Conservation (phyloP, 1,140 invertebrate genomes). For the Drosophila trapezifrons region DNA sequence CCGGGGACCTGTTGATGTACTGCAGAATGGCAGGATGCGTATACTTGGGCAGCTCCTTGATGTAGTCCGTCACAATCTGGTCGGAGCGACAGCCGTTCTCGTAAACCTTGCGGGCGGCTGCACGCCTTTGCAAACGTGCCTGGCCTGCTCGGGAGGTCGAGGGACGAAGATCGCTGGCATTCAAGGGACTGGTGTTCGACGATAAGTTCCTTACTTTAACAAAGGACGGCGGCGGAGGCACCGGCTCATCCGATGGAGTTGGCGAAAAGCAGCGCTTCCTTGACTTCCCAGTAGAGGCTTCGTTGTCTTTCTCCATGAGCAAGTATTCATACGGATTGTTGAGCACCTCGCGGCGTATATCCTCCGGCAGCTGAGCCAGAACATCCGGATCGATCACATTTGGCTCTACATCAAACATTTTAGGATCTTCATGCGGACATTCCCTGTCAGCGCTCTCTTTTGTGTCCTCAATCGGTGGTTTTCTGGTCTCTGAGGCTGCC, state of each 20-base stretch:
- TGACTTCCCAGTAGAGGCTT: neutral
- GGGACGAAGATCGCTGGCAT: constrained; percentile 58
- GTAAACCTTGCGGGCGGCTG: neutral
- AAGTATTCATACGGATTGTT: constrained; percentile 47
- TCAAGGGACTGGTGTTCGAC: constrained; percentile 20
- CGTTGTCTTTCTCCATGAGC: constrained; percentile 1
- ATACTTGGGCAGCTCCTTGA: constrained; percentile 22
- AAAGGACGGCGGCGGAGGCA: neutral
- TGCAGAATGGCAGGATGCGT: constrained; percentile 39
- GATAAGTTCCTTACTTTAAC: no score
- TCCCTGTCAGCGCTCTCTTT: neutral
- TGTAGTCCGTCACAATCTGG: constrained; percentile 53
- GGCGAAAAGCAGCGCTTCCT: neutral
- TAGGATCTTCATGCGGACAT: neutral
- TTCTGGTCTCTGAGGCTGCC: neutral
- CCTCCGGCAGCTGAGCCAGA: constrained; percentile 86
- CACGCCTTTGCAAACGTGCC: constrained; percentile 10
- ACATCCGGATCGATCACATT: constrained; percentile 85
- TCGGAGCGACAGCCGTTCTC: constrained; percentile 15
- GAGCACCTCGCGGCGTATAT: constrained; percentile 87
- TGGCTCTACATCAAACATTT: no score
- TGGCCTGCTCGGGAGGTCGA: constrained; percentile 61
- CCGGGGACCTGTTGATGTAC: constrained; percentile 1
- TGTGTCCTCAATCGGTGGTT: neutral
- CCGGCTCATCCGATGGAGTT: neutral